Evolutionary conservation across 2,113 vertebrate genomes (phyloP).

Genomic region (Nannospalax galili): DNA sequence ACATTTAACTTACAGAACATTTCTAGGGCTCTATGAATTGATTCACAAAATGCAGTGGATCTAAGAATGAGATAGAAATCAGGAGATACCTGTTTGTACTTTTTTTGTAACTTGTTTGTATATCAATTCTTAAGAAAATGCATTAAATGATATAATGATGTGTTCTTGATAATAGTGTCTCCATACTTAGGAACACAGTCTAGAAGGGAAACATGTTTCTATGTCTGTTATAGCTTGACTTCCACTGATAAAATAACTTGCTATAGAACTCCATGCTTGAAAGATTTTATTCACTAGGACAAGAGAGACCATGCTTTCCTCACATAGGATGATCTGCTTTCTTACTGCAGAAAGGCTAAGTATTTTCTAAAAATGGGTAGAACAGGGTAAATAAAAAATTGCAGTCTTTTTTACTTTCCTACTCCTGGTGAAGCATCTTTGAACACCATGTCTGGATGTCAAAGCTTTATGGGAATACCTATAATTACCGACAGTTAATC

Average conservation of each 20-base stretch:
- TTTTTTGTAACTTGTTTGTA: background rate
- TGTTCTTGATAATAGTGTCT: background rate
- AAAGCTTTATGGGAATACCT: background rate
- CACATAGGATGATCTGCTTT: background rate
- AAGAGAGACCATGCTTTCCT: too few species aligned
- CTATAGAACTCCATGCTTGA: background rate
- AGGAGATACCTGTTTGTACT: background rate
- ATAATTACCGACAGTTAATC: background rate
- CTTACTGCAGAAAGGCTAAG: too few species aligned
- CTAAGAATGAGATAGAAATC: background rate
- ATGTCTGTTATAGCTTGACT: background rate
- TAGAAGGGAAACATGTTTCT: background rate
- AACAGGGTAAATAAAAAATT: background rate
- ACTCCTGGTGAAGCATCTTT: background rate
- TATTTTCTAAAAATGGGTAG: background rate
- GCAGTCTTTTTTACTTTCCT: background rate
- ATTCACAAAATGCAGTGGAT: background rate
- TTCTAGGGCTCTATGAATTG: background rate
- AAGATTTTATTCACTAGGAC: background rate
- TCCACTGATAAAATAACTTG: background rate
- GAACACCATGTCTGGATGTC: background rate
- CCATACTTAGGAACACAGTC: background rate
- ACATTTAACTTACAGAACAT: background rate
- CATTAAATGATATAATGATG: background rate
- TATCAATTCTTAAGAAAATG: background rate